Percentiles rank a stretch among this genome's conserved stretches.
These are phyloP conservation scores for Sparus aurata DNA, from an alignment of 2,797 vertebrate genomes.

Conservation along the genomic window DNA sequence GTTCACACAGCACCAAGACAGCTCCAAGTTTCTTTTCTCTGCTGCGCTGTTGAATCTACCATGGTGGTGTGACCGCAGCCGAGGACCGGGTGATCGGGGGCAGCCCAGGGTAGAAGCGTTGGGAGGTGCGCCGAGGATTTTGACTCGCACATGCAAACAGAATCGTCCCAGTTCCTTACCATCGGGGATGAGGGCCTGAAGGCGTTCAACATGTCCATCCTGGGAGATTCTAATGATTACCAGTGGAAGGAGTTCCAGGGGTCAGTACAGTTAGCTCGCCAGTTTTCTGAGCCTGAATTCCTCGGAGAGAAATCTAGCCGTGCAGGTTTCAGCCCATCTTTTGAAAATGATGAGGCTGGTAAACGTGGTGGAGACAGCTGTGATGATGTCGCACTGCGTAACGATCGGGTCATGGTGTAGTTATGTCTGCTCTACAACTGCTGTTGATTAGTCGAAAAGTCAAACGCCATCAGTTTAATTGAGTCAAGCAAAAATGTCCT, in stretches of 20 bases:
- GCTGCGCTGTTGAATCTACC: slow-evolving; percentile 68
- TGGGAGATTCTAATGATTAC: slow-evolving; percentile 78
- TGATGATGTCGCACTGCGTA: neutral
- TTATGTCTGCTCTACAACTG: neutral
- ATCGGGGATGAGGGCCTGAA: slow-evolving; percentile 49
- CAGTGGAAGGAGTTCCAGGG: slow-evolving; percentile 86
- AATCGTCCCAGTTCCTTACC: slow-evolving; percentile 38
- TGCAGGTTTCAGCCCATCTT: neutral
- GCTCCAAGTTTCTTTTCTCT: slow-evolving; percentile 12
- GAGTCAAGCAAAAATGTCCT: neutral
- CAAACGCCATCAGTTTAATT: neutral
- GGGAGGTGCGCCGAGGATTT: slow-evolving; percentile 22
- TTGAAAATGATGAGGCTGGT: neutral
- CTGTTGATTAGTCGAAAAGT: neutral
- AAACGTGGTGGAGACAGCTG: neutral
- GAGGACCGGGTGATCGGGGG: slow-evolving; percentile 5
- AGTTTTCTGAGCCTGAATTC: neutral
- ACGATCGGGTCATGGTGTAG: neutral
- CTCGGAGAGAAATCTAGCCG: neutral
- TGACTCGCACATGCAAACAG: slow-evolving; percentile 51
- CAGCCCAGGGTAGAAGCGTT: neutral
- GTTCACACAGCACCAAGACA: neutral
- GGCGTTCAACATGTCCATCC: slow-evolving; percentile 68
- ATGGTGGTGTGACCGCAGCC: slow-evolving; percentile 47
- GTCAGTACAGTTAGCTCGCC: slow-evolving; percentile 73